A percentile compares a stretch with the other conserved stretches of the same genome.
These are phyloP conservation scores for Platyura marginata DNA, from an alignment of 1,140 invertebrate species.

Conservation along the genomic window DNA sequence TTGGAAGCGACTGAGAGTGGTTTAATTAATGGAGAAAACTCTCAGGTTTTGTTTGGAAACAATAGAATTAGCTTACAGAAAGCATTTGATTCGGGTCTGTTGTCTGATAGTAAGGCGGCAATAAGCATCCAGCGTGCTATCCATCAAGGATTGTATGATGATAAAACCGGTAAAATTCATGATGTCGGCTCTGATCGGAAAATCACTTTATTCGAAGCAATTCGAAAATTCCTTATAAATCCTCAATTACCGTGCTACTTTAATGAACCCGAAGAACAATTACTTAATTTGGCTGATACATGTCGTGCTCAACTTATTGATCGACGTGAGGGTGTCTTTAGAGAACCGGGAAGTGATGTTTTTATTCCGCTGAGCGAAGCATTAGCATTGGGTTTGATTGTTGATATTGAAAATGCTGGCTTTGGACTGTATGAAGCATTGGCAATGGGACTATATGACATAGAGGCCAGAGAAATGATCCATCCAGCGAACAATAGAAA, in stretches of 20 bases:
- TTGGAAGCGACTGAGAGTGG: conserved; percentile 54
- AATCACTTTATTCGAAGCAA: conserved; percentile 68
- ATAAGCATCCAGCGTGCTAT: conserved; percentile 73
- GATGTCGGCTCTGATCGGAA: conserved; percentile 56
- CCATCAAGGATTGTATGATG: conserved; percentile 71
- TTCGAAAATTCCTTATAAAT: conserved; percentile 59
- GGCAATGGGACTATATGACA: conserved; percentile 62
- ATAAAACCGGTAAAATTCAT: conserved; percentile 57
- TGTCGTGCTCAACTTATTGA: conserved; percentile 70
- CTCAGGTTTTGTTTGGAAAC: conserved; percentile 43
- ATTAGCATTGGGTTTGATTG: conserved; percentile 53
- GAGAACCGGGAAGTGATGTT: conserved; percentile 44
- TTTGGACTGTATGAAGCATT: conserved; percentile 70
- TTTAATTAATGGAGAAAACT: conserved; percentile 53
- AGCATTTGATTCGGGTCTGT: conserved; percentile 60
- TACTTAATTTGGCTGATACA: conserved; percentile 55
- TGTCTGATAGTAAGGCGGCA: conserved; percentile 60
- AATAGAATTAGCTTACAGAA: conserved; percentile 53
- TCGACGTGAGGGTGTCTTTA: conserved; percentile 55
- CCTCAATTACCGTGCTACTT: conserved; percentile 63
- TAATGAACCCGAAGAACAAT: conserved; percentile 44
- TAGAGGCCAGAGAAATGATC: conserved; percentile 48
- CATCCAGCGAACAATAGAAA: conserved; percentile 64
- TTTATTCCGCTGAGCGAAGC: conserved; percentile 50
- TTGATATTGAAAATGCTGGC: conserved; percentile 66